Evolutionary conservation across 2,113 vertebrate genomes (phyloP).

Genomic region (Daboia siamensis): DNA sequence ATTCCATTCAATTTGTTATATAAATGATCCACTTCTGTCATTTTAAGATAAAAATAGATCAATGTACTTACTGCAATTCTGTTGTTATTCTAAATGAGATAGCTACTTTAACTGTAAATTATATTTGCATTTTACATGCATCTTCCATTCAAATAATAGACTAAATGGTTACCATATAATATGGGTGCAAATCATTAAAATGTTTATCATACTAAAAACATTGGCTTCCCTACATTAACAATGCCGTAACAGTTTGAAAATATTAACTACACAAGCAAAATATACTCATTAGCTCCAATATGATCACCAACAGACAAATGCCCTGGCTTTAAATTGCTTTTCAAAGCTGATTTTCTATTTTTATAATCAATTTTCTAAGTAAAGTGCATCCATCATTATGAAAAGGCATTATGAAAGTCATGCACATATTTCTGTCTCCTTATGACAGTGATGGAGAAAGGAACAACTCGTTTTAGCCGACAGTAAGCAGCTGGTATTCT

Average conservation of each 20-base stretch:
- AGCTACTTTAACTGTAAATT: slow-evolving; percentile 47
- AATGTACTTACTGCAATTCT: slow-evolving; percentile 51
- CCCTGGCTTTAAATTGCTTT: slow-evolving; percentile 66
- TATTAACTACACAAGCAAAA: slow-evolving; percentile 66
- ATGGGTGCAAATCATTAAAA: slow-evolving; percentile 62
- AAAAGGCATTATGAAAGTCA: slow-evolving; percentile 74
- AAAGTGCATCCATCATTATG: slow-evolving; percentile 65
- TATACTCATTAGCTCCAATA: slow-evolving; percentile 70
- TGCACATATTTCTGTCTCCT: slow-evolving; percentile 71
- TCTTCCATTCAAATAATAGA: slow-evolving; percentile 54
- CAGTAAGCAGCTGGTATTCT: slow-evolving; percentile 74
- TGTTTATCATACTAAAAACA: slow-evolving; percentile 39
- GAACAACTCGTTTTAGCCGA: slow-evolving; percentile 68
- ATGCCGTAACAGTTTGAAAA: slow-evolving; percentile 62
- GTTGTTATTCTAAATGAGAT: slow-evolving; percentile 41
- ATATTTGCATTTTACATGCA: slow-evolving; percentile 51
- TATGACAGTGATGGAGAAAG: slow-evolving; percentile 74
- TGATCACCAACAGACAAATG: slow-evolving; percentile 63
- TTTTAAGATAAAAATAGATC: slow-evolving; percentile 30
- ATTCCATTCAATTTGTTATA: slow-evolving; percentile 15
- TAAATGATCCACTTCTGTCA: slow-evolving; percentile 49
- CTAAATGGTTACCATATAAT: slow-evolving; percentile 60
- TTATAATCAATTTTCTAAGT: slow-evolving; percentile 71
- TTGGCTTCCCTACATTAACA: slow-evolving; percentile 58
- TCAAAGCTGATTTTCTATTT: slow-evolving; percentile 70